These are phyloP conservation scores for Stichopus chloronotus DNA, from an alignment of 35 echinoderm and acorn worm species.

Conservation along the genomic window DNA sequence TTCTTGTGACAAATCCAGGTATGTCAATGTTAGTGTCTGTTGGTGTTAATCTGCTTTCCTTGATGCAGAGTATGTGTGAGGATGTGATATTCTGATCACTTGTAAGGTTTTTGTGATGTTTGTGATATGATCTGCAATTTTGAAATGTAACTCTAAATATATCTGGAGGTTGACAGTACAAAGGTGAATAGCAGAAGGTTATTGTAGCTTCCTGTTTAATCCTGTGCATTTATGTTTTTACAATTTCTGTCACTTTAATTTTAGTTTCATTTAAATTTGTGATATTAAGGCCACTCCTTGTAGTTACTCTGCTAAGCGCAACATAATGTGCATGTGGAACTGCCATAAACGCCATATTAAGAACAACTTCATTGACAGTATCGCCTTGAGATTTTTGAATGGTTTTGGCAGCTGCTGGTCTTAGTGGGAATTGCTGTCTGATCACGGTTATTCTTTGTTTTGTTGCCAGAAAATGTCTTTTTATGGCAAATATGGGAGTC, in stretches of 20 bases:
- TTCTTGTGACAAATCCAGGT: background rate
- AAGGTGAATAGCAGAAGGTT: background rate
- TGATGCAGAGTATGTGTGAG: background rate
- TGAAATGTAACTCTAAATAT: conserved; percentile 8
- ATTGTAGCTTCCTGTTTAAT: background rate
- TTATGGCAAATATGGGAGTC: conserved; percentile 32
- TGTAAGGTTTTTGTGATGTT: conserved; percentile 28
- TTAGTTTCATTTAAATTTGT: background rate
- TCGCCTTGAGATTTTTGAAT: conserved; percentile 65
- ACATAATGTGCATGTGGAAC: conserved; percentile 64
- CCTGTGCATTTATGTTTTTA: background rate
- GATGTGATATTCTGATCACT: background rate
- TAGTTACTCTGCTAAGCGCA: conserved; percentile 30
- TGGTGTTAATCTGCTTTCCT: conserved; percentile 19
- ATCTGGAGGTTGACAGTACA: background rate
- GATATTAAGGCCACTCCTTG: background rate
- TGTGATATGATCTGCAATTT: conserved; percentile 31
- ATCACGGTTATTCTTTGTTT: background rate
- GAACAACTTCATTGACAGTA: conserved; percentile 38
- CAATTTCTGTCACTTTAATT: conserved; percentile 33
- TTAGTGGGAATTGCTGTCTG: conserved; percentile 46
- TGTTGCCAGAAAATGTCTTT: conserved; percentile 3
- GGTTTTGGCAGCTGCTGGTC: conserved; percentile 55
- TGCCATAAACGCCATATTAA: conserved; percentile 11
- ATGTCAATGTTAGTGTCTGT: background rate